Conservation (phyloP, 2,888 invertebrate species). For the Nomada hirtipes region DNA sequence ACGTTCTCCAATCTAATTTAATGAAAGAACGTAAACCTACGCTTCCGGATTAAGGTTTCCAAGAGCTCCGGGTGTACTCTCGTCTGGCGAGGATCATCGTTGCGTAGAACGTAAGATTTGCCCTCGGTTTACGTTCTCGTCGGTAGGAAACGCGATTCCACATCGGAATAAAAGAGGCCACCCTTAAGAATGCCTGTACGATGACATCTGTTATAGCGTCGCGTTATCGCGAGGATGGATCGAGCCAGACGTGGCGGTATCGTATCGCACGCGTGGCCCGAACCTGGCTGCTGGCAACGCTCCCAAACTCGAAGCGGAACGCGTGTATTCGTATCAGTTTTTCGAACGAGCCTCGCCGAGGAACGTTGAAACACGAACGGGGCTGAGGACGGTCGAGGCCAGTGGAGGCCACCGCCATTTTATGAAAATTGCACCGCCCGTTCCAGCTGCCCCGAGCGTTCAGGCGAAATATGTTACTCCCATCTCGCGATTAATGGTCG, state of each 20-base stretch:
- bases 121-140: conserved; percentile 5
- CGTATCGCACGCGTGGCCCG: conserved; percentile 40
- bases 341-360: conserved; percentile 66
- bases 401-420: conserved; percentile 72
- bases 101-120: conserved; percentile 2
- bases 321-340: conserved; percentile 72
- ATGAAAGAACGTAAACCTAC: conserved; percentile 20
- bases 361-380: conserved; percentile 14
- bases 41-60: conserved; percentile 1
- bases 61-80: not conserved
- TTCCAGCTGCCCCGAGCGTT: conserved; percentile 71
- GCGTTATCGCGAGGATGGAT: conserved; percentile 56
- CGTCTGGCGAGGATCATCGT: conserved; percentile 14
- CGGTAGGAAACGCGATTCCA: not conserved
- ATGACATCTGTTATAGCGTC: conserved; percentile 51
- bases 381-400: conserved; percentile 41
- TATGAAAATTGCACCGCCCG: conserved; percentile 80
- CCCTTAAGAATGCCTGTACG: conserved; percentile 45
- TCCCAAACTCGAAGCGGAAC: conserved; percentile 60
- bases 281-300: conserved; percentile 63
- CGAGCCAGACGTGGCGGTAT: conserved; percentile 50
- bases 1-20: conserved; percentile 25
- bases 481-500: conserved; percentile 77
- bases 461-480: conserved; percentile 74
- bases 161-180: conserved; percentile 27